A percentile compares a stretch with the other conserved stretches of the same genome.
Evolutionary conservation across 2,888 invertebrate species (phyloP).

Genomic region (Epinotia bilunana): DNA sequence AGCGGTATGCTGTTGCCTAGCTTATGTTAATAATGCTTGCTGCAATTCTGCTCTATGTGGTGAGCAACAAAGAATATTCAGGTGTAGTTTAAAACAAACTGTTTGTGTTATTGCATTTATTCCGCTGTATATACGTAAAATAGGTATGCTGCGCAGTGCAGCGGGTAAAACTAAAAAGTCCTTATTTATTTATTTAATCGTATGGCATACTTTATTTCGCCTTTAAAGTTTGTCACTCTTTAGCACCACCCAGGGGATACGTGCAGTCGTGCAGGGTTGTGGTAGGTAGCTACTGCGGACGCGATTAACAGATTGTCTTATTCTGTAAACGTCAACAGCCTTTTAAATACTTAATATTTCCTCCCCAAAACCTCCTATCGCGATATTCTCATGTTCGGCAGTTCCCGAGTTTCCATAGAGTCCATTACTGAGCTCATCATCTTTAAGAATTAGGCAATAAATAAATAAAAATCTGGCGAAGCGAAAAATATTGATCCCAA

Average conservation of each 20-base stretch:
- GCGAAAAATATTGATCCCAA: conserved; percentile 39
- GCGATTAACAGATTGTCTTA: too few relatives aligned
- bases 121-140: neutral
- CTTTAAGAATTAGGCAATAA: conserved; percentile 4
- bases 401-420: conserved; percentile 14
- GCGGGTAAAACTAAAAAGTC: too few relatives aligned
- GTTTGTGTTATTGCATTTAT: neutral
- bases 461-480: conserved; percentile 16
- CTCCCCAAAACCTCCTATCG: too few relatives aligned
- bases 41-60: neutral
- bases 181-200: too few relatives aligned
- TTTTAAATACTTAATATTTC: neutral
- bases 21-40: neutral
- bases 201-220: too few relatives aligned
- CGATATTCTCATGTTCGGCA: too few relatives aligned
- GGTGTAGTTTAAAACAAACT: neutral
- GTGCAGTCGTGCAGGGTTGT: too few relatives aligned
- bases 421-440: neutral
- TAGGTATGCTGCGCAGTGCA: too few relatives aligned
- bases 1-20: neutral
- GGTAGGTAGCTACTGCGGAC: too few relatives aligned
- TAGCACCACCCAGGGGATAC: too few relatives aligned
- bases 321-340: neutral
- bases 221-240: too few relatives aligned
- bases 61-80: too few relatives aligned